A percentile compares a stretch with the other conserved stretches of the same genome.
phyloP scores from a whole-genome alignment of 2,888 invertebrate genomes.

The Ceriagrion tenellum region DNA sequence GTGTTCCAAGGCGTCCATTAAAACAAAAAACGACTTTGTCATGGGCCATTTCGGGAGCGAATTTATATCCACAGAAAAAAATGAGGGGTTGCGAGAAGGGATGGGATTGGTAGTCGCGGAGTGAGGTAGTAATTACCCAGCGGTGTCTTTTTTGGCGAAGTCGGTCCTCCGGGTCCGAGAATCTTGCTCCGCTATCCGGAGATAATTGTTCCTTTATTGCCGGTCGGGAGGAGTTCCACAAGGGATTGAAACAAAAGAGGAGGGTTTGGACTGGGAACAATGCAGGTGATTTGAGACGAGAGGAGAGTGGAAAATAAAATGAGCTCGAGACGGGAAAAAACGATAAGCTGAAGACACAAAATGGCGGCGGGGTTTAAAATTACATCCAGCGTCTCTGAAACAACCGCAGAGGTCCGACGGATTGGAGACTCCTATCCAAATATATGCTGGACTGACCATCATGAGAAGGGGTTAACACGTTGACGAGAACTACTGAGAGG shows the following conservation, averaged over 20 bases:
- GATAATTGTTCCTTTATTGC: slow-evolving; percentile 49
- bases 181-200: slow-evolving; percentile 12
- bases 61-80: slow-evolving; percentile 38
- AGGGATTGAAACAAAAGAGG: neutral
- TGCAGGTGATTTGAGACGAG: neutral
- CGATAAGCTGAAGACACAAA: neutral
- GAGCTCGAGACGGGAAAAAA: neutral
- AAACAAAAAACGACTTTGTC: slow-evolving; percentile 32
- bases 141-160: slow-evolving; percentile 33
- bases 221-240: neutral
- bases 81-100: neutral
- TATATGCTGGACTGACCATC: too few relatives aligned
- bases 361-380: neutral
- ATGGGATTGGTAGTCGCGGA: neutral
- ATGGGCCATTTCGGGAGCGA: slow-evolving; percentile 27
- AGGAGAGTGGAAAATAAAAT: neutral
- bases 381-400: neutral
- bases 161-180: neutral
- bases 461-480: too few relatives aligned
- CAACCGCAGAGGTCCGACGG: neutral
- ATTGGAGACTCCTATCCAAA: neutral
- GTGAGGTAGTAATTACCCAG: slow-evolving; percentile 43
- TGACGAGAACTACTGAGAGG: too few relatives aligned
- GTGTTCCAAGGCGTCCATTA: slow-evolving; percentile 38
- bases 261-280: neutral